Base-by-base conservation (phyloP, 2,888 invertebrate species). In the Lasioglossum marginatum region DNA sequence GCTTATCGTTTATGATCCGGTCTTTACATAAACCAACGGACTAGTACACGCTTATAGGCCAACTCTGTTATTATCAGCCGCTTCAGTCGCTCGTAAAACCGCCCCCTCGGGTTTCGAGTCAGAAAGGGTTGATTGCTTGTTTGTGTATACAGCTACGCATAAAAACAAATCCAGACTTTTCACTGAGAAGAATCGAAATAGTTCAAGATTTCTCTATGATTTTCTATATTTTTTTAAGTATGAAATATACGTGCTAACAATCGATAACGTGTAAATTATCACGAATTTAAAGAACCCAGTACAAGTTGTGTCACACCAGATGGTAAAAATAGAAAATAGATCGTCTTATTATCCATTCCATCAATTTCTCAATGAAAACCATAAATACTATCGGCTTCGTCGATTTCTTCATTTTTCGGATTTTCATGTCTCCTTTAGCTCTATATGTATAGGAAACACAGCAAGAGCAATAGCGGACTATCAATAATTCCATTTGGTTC, bases 1-100 rank as follows among this genome's bases (percentile, higher is more conserved):
- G 52, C 75, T 83, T 73, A 68, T 81, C 85, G 81, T 88, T 88
- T 88, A 85, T 70, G 85, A 85, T 60, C 57, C 76, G 52, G 37
- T 77, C 74, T 81, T 84, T 81, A 68, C 68, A 68, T 68, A 68
- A 68, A 68, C 37, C 68, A 68, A 37, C 66, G 34, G 34, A 77
- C 79, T 48, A 48, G 48, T 34, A 37, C n/a, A 37, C 73, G 37
- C 52, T 52, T 74, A 52, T 74, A 74, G 73, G 73, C 16, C 34
- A 37, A 68, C 40, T n/a, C 45, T 52, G 31, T 48, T 37, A 48
- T 48, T 68, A 68, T 68, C 68, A 37, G 68, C 34, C 68, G 68
- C 68, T 78, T 27, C 70, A 71, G 43, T 40, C 40, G 43, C 43
- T 71, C 70, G 37, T 40, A 71, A 43, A 40, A 71, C 37, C 70